Evolutionary conservation across 2,888 invertebrate genomes (phyloP).

Genomic region (Nezara viridula): DNA sequence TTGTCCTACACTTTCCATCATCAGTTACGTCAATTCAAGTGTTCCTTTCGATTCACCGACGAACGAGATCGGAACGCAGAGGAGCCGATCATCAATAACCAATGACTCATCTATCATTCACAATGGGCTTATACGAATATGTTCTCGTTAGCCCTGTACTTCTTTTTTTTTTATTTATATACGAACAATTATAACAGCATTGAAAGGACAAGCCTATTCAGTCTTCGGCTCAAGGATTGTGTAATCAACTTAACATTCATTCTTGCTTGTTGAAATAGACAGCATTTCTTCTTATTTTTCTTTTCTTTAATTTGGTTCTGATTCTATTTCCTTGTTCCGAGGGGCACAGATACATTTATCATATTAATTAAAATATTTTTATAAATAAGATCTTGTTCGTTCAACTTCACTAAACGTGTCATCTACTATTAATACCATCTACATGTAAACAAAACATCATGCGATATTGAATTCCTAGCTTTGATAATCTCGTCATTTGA

Average conservation of each 20-base stretch:
- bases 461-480: neutral
- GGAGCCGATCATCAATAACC: constrained; percentile 9
- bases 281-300: neutral
- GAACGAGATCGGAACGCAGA: constrained; percentile 19
- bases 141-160: constrained; percentile 11
- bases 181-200: constrained; percentile 25
- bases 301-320: neutral
- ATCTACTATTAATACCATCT: no score
- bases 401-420: no score
- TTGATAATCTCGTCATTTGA: neutral
- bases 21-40: neutral
- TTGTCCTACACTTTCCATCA: constrained; percentile 36
- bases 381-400: neutral
- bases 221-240: neutral
- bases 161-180: neutral
- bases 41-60: constrained; percentile 17
- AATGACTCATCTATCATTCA: constrained; percentile 35
- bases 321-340: neutral
- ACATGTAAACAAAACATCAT: no score
- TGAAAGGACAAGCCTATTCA: constrained; percentile 17
- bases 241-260: neutral
- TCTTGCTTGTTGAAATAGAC: neutral
- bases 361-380: neutral
- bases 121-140: constrained; percentile 34
- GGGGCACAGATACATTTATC: neutral